Base-by-base conservation (phyloP, 2,797 vertebrate species). In the Loriculus beryllinus region DNA sequence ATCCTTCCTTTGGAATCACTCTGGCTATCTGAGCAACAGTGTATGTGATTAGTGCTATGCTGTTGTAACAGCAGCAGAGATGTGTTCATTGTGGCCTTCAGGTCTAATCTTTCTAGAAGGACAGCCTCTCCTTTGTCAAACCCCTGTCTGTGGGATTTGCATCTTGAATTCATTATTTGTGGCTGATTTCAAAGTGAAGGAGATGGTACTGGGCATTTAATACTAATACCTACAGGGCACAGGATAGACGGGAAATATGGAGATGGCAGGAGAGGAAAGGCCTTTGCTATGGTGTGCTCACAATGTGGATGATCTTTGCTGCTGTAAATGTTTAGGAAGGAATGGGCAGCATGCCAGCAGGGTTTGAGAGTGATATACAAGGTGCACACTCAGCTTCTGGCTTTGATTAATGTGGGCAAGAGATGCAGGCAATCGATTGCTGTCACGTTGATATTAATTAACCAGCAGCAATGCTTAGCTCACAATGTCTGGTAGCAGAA, bases 371-470 rank as follows among this genome's bases (percentile, higher is more conserved):
- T 56, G 69, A 56, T 84, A 51, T 33, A 45, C 67, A 93, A 85
- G 64, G 81, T 89, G 39, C 69, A 42, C 28, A 2, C 76, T 92
- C 92, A 65, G 70, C 81, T 96, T 86, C 83, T 3, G 67, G 54
- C 83, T 96, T 94, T 97, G 95, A 96, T 67, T 92, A 93, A 94
- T 93, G 70, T 54, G 52, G 79, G 81, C 69, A 83, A 85, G 75
- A 96, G 72, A 96, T 49, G 88, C 14, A 97, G 87, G 64, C 69
- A 94, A 94, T 92, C 3, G 1, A 68, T 40, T 92, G 31, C 79
- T 92, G 87, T 95, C 69, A 23, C 39, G 14, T 92, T 95, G 56
- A 91, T 95, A 79, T 88, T 97, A 97, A 97, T 94, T 96, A 97
- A 97, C 94, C 94, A 90, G 83, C 93, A 94, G 80, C 51, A 86